Percentiles rank a stretch among this genome's conserved stretches.
These are phyloP conservation scores for Catharus bicknelli DNA, from an alignment of 2,113 vertebrate genomes.

Conservation along the genomic window DNA sequence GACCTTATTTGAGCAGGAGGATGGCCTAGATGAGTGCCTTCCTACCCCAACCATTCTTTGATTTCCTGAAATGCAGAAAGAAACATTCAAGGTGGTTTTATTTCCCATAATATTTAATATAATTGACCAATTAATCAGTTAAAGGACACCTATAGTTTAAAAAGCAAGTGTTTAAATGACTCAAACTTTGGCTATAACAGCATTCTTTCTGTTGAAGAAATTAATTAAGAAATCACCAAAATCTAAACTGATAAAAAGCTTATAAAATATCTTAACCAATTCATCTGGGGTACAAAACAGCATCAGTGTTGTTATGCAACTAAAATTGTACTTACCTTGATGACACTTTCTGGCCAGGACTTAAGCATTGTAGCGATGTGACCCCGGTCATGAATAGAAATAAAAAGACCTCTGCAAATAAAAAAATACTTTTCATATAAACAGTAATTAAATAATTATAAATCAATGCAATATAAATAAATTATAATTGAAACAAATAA, in stretches of 20 bases:
- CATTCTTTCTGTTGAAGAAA: neutral
- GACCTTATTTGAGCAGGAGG: neutral
- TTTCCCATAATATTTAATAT: neutral
- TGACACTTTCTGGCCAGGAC: slow-evolving; percentile 88
- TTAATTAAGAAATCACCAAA: neutral
- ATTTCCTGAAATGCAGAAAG: neutral
- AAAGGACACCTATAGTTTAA: neutral
- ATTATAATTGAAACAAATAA: neutral
- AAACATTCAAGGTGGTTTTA: accelerated
- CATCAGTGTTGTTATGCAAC: neutral
- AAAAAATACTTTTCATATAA: neutral
- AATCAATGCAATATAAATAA: neutral
- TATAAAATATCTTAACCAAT: neutral
- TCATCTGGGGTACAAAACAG: neutral
- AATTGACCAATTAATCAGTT: neutral
- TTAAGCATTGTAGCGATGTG: slow-evolving; percentile 89
- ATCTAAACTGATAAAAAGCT: neutral
- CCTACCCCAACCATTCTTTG: neutral
- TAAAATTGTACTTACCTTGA: slow-evolving; percentile 80
- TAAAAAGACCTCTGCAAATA: slow-evolving; percentile 89
- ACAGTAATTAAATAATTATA: neutral
- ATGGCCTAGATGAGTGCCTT: neutral
- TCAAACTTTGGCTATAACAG: neutral
- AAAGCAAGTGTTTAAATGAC: neutral
- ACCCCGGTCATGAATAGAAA: slow-evolving; percentile 90